Base-by-base conservation (phyloP, 2,113 vertebrate species). In the Egretta garzetta region DNA sequence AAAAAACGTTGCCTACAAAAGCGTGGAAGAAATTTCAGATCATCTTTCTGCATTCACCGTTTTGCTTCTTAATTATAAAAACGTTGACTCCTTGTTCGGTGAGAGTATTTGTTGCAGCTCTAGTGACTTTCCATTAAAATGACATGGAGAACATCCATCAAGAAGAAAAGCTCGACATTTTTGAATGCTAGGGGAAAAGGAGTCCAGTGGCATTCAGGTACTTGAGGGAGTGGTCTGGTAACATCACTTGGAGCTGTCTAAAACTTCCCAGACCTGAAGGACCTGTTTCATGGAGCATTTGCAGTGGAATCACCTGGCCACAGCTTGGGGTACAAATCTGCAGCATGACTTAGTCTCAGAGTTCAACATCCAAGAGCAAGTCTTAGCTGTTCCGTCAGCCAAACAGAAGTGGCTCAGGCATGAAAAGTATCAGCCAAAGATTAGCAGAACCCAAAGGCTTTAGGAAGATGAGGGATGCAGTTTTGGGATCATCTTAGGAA, bases 331-430 rank as follows among this genome's bases (percentile, higher is more conserved):
- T 62, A 71, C 24, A 66, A 66, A 80, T 47, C 80, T 59, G 37
- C 47, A 41, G 21, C 45, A 33, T 0, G 1, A 20, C 24, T 86
- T 53, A 45, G 45, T 41, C n/a, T 93, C 37, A 23, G 2, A 3
- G 9, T 63, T 88, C n/a, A 15, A 30, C 17, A 41, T 33, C 37
- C 8, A 1, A 86, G 27, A 60, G 39, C 26, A 73, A 56, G 17
- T 10, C 58, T 80, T 47, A 41, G n/a, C 28, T 91, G 13, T 62
- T 86, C 33, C 45, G 41, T 39, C 49, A 80, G 39, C 26, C 63
- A 77, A 37, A 81, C 0, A 3, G 15, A 77, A 83, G 22, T 0
- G 0, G 16, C 60, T 62, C 26, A 66, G 37, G 50, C 27, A 15
- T 19, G 37, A 45, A 71, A 90, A 93, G 32, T 39, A 66, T 1